Evolutionary conservation across 2,888 invertebrate species (phyloP).

Genomic region (Heliothis peltigera): DNA sequence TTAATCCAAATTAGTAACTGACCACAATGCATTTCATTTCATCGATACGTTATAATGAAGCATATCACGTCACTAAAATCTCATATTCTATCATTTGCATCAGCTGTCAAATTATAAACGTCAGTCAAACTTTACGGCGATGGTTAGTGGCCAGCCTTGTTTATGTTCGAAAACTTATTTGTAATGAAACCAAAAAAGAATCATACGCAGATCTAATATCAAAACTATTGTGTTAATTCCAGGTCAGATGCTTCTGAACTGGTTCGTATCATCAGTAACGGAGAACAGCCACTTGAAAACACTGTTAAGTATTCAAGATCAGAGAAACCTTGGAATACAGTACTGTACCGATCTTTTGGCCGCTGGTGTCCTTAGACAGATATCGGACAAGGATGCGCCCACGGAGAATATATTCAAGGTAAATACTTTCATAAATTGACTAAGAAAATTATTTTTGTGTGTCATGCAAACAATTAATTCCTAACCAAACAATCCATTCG

Average conservation of each 20-base stretch:
- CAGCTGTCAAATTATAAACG: slow-evolving; percentile 40
- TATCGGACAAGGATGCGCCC: slow-evolving; percentile 93
- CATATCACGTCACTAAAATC: slow-evolving; percentile 40
- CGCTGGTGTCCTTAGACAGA: slow-evolving; percentile 95
- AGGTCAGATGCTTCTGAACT: slow-evolving; percentile 98
- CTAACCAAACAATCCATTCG: slow-evolving; percentile 28
- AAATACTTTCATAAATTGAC: slow-evolving; percentile 16
- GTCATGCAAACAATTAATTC: slow-evolving; percentile 1
- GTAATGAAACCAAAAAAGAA: no score
- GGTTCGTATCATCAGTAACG: slow-evolving; percentile 94
- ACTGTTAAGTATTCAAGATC: slow-evolving; percentile 92
- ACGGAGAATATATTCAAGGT: slow-evolving; percentile 93
- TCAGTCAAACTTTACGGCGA: slow-evolving; percentile 12
- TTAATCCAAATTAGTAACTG: not conserved
- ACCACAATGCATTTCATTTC: slow-evolving; percentile 16
- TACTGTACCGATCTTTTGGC: slow-evolving; percentile 96
- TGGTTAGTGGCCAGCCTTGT: slow-evolving; percentile 40
- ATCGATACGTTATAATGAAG: slow-evolving; percentile 18
- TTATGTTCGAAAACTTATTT: slow-evolving; percentile 46
- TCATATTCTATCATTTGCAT: not conserved
- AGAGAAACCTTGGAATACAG: slow-evolving; percentile 94
- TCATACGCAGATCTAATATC: slow-evolving; percentile 17
- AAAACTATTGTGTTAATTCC: slow-evolving; percentile 67
- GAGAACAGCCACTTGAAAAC: slow-evolving; percentile 92
- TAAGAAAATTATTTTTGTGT: not conserved